Percentiles rank a stretch among this genome's conserved stretches.
phyloP scores from a whole-genome alignment of 1,140 invertebrate genomes.

The Drosophila neocordata region DNA sequence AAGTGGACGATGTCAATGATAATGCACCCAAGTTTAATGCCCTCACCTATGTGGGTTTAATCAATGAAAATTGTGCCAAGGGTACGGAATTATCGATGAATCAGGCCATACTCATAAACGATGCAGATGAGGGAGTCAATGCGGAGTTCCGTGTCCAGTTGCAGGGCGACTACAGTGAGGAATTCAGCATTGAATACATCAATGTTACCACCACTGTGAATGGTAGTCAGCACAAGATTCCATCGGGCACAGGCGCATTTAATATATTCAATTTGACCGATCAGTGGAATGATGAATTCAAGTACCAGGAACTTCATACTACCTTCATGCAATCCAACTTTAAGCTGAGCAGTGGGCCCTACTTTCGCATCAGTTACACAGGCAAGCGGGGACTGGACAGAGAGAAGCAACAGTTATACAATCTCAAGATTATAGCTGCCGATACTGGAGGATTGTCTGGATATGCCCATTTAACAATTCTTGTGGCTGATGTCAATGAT shows the following conservation, averaged over 20 bases:
- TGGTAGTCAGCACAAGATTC: slow-evolving; percentile 47
- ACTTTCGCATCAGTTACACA: slow-evolving; percentile 69
- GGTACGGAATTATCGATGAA: slow-evolving; percentile 89
- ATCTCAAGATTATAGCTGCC: slow-evolving; percentile 88
- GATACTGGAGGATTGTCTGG: slow-evolving; percentile 90
- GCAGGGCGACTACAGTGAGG: slow-evolving; percentile 88
- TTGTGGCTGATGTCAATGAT: slow-evolving; percentile 92
- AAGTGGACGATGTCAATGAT: slow-evolving; percentile 95
- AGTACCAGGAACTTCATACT: slow-evolving; percentile 77
- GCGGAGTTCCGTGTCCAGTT: slow-evolving; percentile 89
- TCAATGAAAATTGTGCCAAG: slow-evolving; percentile 90
- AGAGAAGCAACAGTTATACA: slow-evolving; percentile 88
- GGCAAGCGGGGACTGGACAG: slow-evolving; percentile 87
- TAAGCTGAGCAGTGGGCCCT: slow-evolving; percentile 61
- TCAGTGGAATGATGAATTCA: slow-evolving; percentile 80
- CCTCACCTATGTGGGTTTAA: slow-evolving; percentile 88
- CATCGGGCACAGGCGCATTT: slow-evolving; percentile 46
- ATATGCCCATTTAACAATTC: slow-evolving; percentile 88
- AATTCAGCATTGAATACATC: slow-evolving; percentile 88
- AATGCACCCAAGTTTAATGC: slow-evolving; percentile 92
- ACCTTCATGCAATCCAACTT: slow-evolving; percentile 71
- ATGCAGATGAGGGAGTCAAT: slow-evolving; percentile 91
- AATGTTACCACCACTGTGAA: slow-evolving; percentile 47
- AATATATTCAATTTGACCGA: slow-evolving; percentile 79
- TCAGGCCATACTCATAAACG: slow-evolving; percentile 87